These are phyloP conservation scores for Enteromius fasciolatus DNA, from an alignment of 2,797 vertebrate species.

Conservation along the genomic window DNA sequence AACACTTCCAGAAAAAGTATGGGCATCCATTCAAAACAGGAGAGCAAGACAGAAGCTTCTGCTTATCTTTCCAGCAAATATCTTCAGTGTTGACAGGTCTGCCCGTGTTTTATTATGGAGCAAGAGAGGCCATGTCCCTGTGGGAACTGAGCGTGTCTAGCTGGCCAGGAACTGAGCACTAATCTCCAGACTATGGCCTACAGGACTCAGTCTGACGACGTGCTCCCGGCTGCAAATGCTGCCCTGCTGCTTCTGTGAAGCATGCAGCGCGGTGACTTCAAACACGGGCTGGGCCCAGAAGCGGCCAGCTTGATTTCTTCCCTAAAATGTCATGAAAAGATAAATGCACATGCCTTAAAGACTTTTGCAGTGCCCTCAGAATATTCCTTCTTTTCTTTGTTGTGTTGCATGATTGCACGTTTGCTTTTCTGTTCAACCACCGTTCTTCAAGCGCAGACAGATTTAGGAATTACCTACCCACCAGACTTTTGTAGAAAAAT, in stretches of 20 bases:
- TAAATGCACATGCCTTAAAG: constrained; percentile 49
- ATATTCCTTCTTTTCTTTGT: constrained; percentile 13
- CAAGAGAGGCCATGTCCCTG: constrained; percentile 64
- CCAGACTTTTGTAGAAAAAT: background rate
- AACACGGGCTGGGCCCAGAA: background rate
- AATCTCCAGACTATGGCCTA: constrained; percentile 24
- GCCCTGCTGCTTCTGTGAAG: constrained; percentile 40
- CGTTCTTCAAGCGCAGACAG: background rate
- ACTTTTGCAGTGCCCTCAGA: constrained; percentile 43
- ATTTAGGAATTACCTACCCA: background rate
- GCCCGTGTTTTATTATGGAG: constrained; percentile 75
- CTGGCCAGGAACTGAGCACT: constrained; percentile 55
- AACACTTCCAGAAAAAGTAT: constrained; percentile 47
- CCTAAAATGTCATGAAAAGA: constrained; percentile 48
- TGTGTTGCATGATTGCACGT: background rate
- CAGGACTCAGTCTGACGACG: constrained; percentile 17
- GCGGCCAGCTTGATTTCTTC: constrained; percentile 14
- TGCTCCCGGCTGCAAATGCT: constrained; percentile 9
- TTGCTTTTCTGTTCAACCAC: constrained; percentile 15
- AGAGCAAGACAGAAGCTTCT: constrained; percentile 33
- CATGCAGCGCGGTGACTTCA: constrained; percentile 32
- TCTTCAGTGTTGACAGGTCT: constrained; percentile 73
- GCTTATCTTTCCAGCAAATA: constrained; percentile 68
- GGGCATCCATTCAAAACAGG: constrained; percentile 45
- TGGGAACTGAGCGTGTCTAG: constrained; percentile 64